These are phyloP conservation scores for Himantopus leucocephalus DNA, from an alignment of 2,113 vertebrate species.

Conservation along the genomic window DNA sequence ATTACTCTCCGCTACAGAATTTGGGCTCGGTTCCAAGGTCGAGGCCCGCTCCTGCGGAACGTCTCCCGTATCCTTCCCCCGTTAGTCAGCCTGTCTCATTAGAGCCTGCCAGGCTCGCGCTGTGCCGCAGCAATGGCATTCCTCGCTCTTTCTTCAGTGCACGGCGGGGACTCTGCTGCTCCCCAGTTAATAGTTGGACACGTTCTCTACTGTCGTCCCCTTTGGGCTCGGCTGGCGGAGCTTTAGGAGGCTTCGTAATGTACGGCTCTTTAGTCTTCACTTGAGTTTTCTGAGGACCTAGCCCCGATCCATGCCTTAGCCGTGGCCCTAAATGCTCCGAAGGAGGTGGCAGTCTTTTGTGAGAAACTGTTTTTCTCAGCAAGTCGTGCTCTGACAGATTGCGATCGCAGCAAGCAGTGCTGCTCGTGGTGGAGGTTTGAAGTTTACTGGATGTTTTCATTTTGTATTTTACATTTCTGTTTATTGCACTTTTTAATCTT, in stretches of 20 bases:
- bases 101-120: not conserved
- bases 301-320: not conserved
- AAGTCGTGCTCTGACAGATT: not conserved
- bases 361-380: not conserved
- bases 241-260: not conserved
- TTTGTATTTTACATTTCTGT: not conserved
- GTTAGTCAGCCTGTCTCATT: slow-evolving; percentile 38
- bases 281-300: not conserved
- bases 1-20: not conserved
- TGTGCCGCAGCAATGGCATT: not conserved
- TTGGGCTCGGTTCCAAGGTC: slow-evolving; percentile 21
- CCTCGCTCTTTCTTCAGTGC: not conserved
- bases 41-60: not conserved
- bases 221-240: not conserved
- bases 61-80: not conserved
- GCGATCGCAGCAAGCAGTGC: not conserved
- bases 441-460: not conserved
- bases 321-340: not conserved
- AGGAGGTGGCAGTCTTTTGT: not conserved
- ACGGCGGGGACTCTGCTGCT: not conserved
- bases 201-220: not conserved
- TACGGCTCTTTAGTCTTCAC: not conserved
- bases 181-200: not conserved
- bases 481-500: not conserved
- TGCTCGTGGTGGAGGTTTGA: not conserved